phyloP scores from a whole-genome alignment of 2,113 vertebrate genomes.

The Onychostoma macrolepis region DNA sequence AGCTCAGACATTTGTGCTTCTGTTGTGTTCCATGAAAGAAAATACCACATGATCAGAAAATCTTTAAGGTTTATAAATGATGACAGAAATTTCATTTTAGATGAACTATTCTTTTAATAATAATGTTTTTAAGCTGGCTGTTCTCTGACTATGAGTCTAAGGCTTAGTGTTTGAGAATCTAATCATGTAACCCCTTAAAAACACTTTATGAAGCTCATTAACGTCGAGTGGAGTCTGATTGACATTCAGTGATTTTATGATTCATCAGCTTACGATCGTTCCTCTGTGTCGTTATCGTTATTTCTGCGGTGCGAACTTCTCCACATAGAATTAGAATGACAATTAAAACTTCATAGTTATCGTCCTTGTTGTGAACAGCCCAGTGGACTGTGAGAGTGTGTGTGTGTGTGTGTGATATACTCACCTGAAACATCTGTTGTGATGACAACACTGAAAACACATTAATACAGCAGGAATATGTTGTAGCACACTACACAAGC shows the following conservation, averaged over 20 bases:
- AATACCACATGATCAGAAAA: too few species aligned
- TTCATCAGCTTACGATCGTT: background rate
- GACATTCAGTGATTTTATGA: background rate
- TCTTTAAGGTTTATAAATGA: background rate
- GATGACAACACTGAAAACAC: background rate
- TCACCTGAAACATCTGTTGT: slow-evolving; percentile 8
- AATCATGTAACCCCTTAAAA: background rate
- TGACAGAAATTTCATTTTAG: background rate
- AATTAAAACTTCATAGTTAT: background rate
- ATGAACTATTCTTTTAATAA: background rate
- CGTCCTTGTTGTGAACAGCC: background rate
- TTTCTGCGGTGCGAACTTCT: background rate
- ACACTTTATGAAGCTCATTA: background rate
- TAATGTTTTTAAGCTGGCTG: background rate
- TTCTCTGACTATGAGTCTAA: background rate
- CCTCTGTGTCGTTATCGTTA: background rate
- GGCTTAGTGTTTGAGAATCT: background rate
- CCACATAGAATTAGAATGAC: background rate
- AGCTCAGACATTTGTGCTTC: too few species aligned
- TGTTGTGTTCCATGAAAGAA: too few species aligned
- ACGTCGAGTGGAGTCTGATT: background rate
- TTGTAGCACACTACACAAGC: background rate
- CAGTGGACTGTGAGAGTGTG: background rate
- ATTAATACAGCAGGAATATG: slow-evolving; percentile 12
- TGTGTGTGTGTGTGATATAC: background rate